Conservation (phyloP, 2,888 invertebrate genomes). For the Thalpophila matura region DNA sequence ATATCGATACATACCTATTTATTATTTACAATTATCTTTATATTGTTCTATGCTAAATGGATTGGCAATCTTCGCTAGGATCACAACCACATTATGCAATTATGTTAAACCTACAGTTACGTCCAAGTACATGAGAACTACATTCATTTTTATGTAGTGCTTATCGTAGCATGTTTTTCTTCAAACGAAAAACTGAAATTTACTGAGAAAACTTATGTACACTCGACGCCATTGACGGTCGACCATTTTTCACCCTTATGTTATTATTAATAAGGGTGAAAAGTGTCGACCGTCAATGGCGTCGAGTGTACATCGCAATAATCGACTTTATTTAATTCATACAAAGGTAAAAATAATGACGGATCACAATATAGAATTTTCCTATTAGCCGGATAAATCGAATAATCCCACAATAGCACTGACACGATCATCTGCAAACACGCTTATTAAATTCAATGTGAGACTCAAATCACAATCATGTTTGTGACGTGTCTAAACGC, state of each 20-base stretch:
- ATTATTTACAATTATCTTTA: conserved; percentile 81
- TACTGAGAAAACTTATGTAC: not conserved
- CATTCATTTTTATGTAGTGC: conserved; percentile 44
- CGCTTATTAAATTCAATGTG: conserved; percentile 11
- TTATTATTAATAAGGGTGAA: too few relatives aligned
- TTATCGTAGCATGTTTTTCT: conserved; percentile 57
- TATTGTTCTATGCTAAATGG: conserved; percentile 79
- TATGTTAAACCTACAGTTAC: conserved; percentile 69
- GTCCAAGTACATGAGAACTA: conserved; percentile 64
- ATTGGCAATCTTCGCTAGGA: conserved; percentile 88
- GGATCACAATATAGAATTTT: not conserved
- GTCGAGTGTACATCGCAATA: not conserved
- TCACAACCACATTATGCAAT: conserved; percentile 90
- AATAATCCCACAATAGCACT: not conserved
- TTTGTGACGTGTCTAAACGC: conserved; percentile 4
- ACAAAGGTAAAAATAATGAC: not conserved
- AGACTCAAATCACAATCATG: conserved; percentile 1
- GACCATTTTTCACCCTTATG: too few relatives aligned
- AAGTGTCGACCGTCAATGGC: too few relatives aligned
- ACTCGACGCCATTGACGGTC: too few relatives aligned
- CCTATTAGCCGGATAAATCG: not conserved
- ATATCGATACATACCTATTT: conserved; percentile 81
- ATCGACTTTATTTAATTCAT: not conserved
- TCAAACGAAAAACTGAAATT: not conserved
- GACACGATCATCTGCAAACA: not conserved